Base-by-base conservation (phyloP, 1,140 invertebrate species). In the Amphibalanus amphitrite region DNA sequence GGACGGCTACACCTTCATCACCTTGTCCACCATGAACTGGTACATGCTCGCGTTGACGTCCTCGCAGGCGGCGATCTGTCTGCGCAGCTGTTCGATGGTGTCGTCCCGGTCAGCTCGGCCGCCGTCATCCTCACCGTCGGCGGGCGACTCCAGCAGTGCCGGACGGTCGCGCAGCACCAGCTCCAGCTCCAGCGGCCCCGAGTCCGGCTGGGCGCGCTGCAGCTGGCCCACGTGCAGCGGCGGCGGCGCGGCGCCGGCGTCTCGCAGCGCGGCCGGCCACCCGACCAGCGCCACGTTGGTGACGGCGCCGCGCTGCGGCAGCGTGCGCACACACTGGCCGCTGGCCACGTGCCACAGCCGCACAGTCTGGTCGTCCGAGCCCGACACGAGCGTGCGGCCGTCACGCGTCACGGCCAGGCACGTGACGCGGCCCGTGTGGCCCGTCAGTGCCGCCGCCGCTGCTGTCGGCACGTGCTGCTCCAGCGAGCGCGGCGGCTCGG, bases 341-440 rank as follows among this genome's bases (percentile, higher is more conserved):
- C 89, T 92, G 38, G 77, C 77, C 47, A 92, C 85, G 75, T 94
- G 86, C 91, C 92, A 95, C 29, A 93, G 76, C 74, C 87, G 85
- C 0, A 93, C 86, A 72, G 82, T 84, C 29, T 84, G 83, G 82
- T 92, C 90, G 72, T 84, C 82, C 0, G 88, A 88, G 0, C 88
- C 91, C 0, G 91, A 91, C 10, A 90, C 78, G 20, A 95, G 78
- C 20, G 83, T 82, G 13, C 80, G 81, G 13, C 87, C 87, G 80
- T 89, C 87, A 23, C 86, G 74, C 26, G 90, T 90, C 23, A 89
- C 79, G 28, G 87, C 86, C 68, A 95, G 77, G 77, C 85, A 85
- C 0, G 83, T 87, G 0, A 95, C 83, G 38, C 82, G 79, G 77
- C 85, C 86, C 29, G 83, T 84, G 77, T 92, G 91, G 0, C 85